Evolutionary conservation across 1,140 invertebrate genomes (phyloP).

Genomic region (Orius insidiosus): DNA sequence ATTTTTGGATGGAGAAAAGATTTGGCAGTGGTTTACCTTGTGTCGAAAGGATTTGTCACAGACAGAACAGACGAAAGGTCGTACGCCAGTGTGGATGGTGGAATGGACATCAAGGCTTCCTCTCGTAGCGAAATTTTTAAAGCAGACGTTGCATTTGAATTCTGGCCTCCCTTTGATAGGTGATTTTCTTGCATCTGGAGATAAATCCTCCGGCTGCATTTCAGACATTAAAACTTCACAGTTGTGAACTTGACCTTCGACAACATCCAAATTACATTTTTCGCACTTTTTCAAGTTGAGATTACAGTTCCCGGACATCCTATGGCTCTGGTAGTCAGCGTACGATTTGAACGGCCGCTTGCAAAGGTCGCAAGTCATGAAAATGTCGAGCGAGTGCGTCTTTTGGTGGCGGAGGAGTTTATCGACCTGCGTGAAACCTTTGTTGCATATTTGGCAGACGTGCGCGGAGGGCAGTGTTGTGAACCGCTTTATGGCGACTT

Average conservation of each 20-base stretch:
- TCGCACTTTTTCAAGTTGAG: not conserved
- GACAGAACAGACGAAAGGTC: slow-evolving; percentile 62
- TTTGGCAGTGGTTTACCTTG: slow-evolving; percentile 52
- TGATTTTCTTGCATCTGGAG: too few species aligned
- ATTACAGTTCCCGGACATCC: slow-evolving; percentile 2
- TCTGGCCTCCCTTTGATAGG: slow-evolving; percentile 13
- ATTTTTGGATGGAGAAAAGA: too few species aligned
- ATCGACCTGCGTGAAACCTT: slow-evolving; percentile 19
- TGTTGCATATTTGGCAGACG: slow-evolving; percentile 18
- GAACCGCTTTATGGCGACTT: slow-evolving; percentile 19
- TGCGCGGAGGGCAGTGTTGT: slow-evolving; percentile 19
- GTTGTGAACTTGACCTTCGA: too few species aligned
- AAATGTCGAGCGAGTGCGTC: slow-evolving; percentile 16
- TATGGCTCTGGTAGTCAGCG: slow-evolving; percentile 16
- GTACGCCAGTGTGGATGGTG: slow-evolving; percentile 63
- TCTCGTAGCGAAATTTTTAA: slow-evolving; percentile 24
- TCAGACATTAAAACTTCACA: too few species aligned
- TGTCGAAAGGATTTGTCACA: slow-evolving; percentile 70
- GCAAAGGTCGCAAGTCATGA: slow-evolving; percentile 16
- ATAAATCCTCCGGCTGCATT: too few species aligned
- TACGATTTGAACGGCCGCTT: slow-evolving; percentile 16
- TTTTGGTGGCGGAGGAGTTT: slow-evolving; percentile 18
- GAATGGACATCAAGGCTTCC: slow-evolving; percentile 71
- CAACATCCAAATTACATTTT: too few species aligned
- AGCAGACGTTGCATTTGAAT: slow-evolving; percentile 13